Base-by-base conservation (phyloP, 2,113 vertebrate genomes). In the Ginglymostoma cirratum region DNA sequence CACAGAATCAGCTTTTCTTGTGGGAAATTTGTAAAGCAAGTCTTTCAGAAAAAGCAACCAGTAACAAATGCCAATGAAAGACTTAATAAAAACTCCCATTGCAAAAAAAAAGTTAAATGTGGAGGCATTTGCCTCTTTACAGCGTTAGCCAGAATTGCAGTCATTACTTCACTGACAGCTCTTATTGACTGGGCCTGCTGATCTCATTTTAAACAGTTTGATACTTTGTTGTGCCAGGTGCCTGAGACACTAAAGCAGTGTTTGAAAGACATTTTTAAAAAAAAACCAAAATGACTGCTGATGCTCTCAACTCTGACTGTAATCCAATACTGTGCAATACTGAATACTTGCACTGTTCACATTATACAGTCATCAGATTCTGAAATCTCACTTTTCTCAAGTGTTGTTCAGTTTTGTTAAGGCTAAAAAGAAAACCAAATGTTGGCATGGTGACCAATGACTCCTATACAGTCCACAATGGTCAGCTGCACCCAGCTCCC, bases 231-330 rank as follows among this genome's bases (percentile, higher is more conserved):
- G 12, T 95, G 45, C 67, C 66, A 76, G 42, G 94, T 72, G 14
- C 17, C 12, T 52, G 69, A 95, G 76, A 95, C 94, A 95, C 45
- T 72, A 52, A 70, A 48, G 94, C 94, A 95, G 67, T 95, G 67
- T 95, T 52, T 48, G 38, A 95, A 95, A 76, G 10, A 30, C 67
- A 27, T 45, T 30, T 21, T 66, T 61, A 0, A 61, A 52, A 19
- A 38, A 83, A 23, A 52, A 76, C 48, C 48, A 24, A 34, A 48
- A 15, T 17, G 4, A 30, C 10, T 2, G 67, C 42, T 76, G 42
- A 76, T 42, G 38, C 21, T 67, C 21, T 94, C 42, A 70, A 10
- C 61, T n/a, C 1, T 67, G 34, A 67, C 17, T 65, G 55, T 67
- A 42, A 93, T 66, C 61, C 55, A 66, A 93, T 55, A 66, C 89